phyloP scores from a whole-genome alignment of 1,140 invertebrate genomes.

The Ceratosolen fusciceps region DNA sequence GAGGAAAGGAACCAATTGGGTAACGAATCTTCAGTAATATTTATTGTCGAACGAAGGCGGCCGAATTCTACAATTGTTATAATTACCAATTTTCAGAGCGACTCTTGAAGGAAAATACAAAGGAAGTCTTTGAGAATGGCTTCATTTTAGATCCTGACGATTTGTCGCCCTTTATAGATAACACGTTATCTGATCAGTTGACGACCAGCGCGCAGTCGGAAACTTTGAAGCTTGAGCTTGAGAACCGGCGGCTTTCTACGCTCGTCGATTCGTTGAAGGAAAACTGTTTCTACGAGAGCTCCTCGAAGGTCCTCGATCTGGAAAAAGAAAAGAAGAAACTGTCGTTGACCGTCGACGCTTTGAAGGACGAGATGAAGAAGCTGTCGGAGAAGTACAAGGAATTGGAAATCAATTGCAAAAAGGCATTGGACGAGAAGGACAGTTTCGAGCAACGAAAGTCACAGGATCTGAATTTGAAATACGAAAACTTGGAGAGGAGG shows the following conservation, averaged over 20 bases:
- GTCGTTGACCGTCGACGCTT: neutral
- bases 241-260: slow-evolving; percentile 20
- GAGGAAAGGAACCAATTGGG: slow-evolving; percentile 20
- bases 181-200: slow-evolving; percentile 48
- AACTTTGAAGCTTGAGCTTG: slow-evolving; percentile 37
- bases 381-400: neutral
- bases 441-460: neutral
- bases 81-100: slow-evolving; percentile 5
- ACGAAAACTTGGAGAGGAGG: slow-evolving; percentile 19
- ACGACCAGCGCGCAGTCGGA: slow-evolving; percentile 15
- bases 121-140: slow-evolving; percentile 23
- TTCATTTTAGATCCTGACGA: neutral
- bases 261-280: slow-evolving; percentile 30
- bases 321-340: slow-evolving; percentile 25
- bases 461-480: neutral
- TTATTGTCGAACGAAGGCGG: neutral
- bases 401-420: neutral
- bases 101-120: slow-evolving; percentile 8
- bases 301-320: neutral
- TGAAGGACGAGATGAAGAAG: neutral
- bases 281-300: neutral
- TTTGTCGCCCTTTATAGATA: neutral
- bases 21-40: neutral
- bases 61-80: too few species aligned
- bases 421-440: neutral